Evolutionary conservation across 1,140 invertebrate species (phyloP).

Genomic region (Halotydeus destructor): DNA sequence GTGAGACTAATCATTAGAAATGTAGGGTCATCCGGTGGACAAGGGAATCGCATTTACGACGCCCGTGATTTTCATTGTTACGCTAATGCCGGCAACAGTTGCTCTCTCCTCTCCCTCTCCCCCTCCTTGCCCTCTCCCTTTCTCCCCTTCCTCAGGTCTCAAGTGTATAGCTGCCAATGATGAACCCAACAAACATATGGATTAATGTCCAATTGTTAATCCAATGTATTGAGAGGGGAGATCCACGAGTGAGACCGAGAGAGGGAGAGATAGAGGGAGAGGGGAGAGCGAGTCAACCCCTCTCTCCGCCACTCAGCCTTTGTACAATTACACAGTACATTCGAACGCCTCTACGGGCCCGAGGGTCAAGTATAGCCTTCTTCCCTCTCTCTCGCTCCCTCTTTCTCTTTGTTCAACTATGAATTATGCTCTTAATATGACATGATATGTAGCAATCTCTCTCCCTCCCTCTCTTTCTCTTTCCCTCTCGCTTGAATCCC

Average conservation of each 20-base stretch:
- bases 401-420: slow-evolving; percentile 2
- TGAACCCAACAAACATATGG: neutral
- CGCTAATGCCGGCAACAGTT: neutral
- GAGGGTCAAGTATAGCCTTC: neutral
- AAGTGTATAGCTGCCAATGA: neutral
- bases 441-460: too few relatives aligned
- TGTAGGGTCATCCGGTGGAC: neutral
- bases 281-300: too few relatives aligned
- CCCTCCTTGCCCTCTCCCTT: neutral
- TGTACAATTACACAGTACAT: neutral
- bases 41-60: slow-evolving; percentile 1
- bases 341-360: neutral
- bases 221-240: neutral
- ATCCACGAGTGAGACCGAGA: neutral
- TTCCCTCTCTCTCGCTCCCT: neutral
- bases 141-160: neutral
- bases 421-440: too few relatives aligned
- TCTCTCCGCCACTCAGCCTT: neutral
- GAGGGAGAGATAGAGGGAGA: too few relatives aligned
- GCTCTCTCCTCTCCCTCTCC: neutral
- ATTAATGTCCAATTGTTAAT: neutral
- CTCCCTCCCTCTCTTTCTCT: slow-evolving; percentile 3
- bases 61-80: neutral
- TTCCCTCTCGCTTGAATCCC: slow-evolving; percentile 1
- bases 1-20: neutral